Evolutionary conservation across 2,888 invertebrate genomes (phyloP).

Genomic region (Theristus sp.): DNA sequence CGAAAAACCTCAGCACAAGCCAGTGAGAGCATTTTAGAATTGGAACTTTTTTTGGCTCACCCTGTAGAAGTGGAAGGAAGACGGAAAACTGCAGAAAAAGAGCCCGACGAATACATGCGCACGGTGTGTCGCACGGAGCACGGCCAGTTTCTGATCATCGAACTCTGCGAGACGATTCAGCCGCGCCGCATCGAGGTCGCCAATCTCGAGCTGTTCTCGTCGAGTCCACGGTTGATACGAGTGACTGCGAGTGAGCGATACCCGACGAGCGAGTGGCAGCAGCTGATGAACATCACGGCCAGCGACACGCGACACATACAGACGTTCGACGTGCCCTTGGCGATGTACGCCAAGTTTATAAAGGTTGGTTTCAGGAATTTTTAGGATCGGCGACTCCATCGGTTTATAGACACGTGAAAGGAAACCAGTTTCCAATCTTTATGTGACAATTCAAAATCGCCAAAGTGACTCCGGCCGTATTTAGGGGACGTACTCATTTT

Average conservation of each 20-base stretch:
- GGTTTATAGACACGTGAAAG: too few species aligned
- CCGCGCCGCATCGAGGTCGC: slow-evolving; percentile 69
- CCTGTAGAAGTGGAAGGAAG: too few species aligned
- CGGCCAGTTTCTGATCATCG: slow-evolving; percentile 55
- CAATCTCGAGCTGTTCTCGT: slow-evolving; percentile 87
- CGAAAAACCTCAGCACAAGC: too few species aligned
- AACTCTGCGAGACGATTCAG: slow-evolving; percentile 91
- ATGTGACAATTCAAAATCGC: too few species aligned
- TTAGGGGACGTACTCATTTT: too few species aligned
- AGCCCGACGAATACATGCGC: slow-evolving; percentile 88
- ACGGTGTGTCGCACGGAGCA: slow-evolving; percentile 61
- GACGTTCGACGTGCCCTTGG: slow-evolving; percentile 38
- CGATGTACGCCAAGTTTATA: slow-evolving; percentile 67
- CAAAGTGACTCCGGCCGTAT: too few species aligned
- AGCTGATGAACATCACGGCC: slow-evolving; percentile 66
- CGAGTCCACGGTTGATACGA: slow-evolving; percentile 32
- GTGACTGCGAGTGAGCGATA: slow-evolving; percentile 62
- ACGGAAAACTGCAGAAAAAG: slow-evolving; percentile 8
- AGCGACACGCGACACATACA: slow-evolving; percentile 41
- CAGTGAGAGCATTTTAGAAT: too few species aligned
- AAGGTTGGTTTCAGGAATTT: slow-evolving; percentile 41
- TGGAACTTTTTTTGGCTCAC: too few species aligned
- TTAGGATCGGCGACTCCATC: too few species aligned
- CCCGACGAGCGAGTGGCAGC: slow-evolving; percentile 75
- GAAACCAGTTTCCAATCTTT: too few species aligned